A percentile compares a stretch with the other conserved stretches of the same genome.
phyloP scores from a whole-genome alignment of 2,113 vertebrate genomes.

The Chaetodon trifascialis region DNA sequence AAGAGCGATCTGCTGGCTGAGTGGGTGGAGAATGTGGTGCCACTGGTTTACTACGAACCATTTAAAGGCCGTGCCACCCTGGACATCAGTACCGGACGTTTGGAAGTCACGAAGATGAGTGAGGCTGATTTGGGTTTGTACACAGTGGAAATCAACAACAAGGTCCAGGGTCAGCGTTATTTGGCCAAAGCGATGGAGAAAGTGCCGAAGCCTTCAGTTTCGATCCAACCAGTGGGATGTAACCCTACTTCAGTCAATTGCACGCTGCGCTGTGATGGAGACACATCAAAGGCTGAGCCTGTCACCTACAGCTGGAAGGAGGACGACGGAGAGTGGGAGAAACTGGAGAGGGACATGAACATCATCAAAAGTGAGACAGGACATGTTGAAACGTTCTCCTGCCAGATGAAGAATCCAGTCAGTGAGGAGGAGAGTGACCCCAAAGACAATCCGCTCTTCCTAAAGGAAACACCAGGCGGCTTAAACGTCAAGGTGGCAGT shows the following conservation, averaged over 20 bases:
- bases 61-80: not conserved
- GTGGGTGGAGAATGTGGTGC: accelerated
- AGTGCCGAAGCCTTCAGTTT: accelerated
- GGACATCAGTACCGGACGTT: accelerated
- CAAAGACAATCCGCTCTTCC: accelerated
- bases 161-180: accelerated
- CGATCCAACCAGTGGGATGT: accelerated
- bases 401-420: constrained; percentile 25
- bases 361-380: accelerated
- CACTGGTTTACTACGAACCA: accelerated
- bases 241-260: accelerated
- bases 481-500: too few relatives aligned
- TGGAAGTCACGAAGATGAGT: accelerated
- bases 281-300: accelerated
- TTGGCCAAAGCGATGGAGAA: accelerated
- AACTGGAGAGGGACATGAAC: accelerated
- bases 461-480: too few relatives aligned
- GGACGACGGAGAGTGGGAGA: not conserved
- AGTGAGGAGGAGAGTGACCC: not conserved
- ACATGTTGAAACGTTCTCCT: accelerated
- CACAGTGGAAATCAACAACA: constrained; percentile 40
- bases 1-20: not conserved
- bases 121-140: accelerated
- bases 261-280: accelerated
- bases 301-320: constrained; percentile 42